Base-by-base conservation (phyloP, 1,140 invertebrate species). In the Hormaphis cornu region DNA sequence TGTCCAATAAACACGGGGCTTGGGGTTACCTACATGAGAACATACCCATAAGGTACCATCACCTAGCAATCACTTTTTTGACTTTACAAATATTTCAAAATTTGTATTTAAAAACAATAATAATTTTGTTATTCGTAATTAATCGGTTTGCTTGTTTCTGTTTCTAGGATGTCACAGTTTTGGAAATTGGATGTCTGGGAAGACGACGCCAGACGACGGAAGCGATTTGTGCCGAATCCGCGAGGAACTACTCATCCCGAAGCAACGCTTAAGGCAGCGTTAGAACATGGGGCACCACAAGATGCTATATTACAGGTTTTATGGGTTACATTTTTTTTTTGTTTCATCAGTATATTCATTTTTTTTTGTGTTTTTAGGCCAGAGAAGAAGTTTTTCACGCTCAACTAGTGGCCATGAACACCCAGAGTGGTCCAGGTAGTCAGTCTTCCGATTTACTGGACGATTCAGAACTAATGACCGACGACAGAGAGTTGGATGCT, bases 111-210 rank as follows among this genome's bases (percentile, higher is more conserved):
- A n/a, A n/a, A n/a, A n/a, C n/a, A n/a, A n/a, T n/a, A n/a, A n/a
- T n/a, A n/a, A n/a, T n/a, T n/a, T n/a, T n/a, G n/a, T n/a, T n/a
- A n/a, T n/a, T 24, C 40, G 3, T 40, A 9, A 24, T 58, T 40
- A 0, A 40, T 14, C 9, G 14, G 2, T 40, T 22, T 22, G 5
- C 30, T 33, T 9, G 5, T 33, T 33, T 33, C 30, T 9, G 3
- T 5, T 50, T 22, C 16, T 33, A 66, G 61, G 18, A 66, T 66
- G 42, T 66, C 61, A 35, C 61, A 89, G 73, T 97, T 89, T 80
- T 98, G 95, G 93, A 97, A 95, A 79, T 81, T 99, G 69, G 97
- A 99, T 79, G 89, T 91, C 58, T 99, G 97, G 97, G 97, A 99
- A 81, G 97, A 99, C 81, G 97, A 99, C 83, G 94, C 93, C 22